Percentiles rank a stretch among this genome's conserved stretches.
Evolutionary conservation across 2,113 vertebrate species (phyloP).

Genomic region (Probosciger aterrimus): DNA sequence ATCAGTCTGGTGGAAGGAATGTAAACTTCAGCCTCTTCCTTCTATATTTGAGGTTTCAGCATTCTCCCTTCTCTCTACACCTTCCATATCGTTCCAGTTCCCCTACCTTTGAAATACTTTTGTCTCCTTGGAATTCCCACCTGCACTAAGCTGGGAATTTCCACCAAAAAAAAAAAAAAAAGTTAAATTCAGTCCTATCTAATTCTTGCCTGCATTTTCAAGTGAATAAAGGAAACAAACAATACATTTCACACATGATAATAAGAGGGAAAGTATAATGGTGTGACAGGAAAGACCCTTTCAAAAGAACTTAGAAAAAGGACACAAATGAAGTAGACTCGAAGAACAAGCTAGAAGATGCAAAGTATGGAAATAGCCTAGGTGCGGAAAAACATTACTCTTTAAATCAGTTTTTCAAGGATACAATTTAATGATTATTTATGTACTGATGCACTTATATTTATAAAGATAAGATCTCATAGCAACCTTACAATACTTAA

Average conservation of each 20-base stretch:
- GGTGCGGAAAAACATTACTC: rapidly evolving
- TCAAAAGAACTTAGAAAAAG: not conserved
- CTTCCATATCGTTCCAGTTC: not conserved
- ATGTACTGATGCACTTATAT: not conserved
- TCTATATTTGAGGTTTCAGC: not conserved
- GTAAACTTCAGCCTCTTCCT: not conserved
- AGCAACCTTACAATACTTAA: not conserved
- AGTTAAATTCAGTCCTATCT: not conserved
- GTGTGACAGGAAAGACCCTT: not conserved
- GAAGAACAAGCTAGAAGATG: not conserved
- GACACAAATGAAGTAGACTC: not conserved
- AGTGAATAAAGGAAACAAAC: not conserved
- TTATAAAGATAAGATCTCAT: not conserved
- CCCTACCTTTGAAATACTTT: not conserved
- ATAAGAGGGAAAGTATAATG: not conserved
- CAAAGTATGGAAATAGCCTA: not conserved
- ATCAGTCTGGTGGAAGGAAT: not conserved
- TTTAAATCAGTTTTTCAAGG: not conserved
- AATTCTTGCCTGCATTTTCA: not conserved
- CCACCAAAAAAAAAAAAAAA: not conserved
- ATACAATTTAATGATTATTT: not conserved
- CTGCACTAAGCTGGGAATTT: not conserved
- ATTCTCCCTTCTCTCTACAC: not conserved
- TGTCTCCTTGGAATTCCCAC: not conserved
- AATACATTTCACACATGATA: not conserved